Conservation (phyloP, 2,113 vertebrate genomes). For the Ictidomys tridecemlineatus region DNA sequence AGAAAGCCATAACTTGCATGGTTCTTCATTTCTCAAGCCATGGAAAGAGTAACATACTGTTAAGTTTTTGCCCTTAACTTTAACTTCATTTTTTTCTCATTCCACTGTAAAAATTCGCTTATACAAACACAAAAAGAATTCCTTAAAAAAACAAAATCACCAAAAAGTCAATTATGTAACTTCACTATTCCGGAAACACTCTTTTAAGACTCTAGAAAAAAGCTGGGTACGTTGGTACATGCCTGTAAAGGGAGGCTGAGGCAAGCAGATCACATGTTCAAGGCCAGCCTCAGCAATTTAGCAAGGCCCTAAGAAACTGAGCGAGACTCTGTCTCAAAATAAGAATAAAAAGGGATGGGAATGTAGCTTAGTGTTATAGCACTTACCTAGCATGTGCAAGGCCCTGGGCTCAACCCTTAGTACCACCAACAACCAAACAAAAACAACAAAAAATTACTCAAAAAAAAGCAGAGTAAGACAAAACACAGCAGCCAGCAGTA, state of each 20-base stretch:
- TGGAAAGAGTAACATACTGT: neutral
- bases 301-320: too few species aligned
- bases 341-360: too few species aligned
- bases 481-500: neutral
- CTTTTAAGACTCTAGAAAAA: slow-evolving; percentile 3
- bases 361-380: too few species aligned
- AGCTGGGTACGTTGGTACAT: neutral
- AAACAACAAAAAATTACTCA: slow-evolving; percentile 4
- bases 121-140: slow-evolving; percentile 25
- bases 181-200: neutral
- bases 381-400: too few species aligned
- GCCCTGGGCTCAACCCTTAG: neutral
- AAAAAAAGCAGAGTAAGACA: neutral
- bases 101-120: slow-evolving; percentile 16
- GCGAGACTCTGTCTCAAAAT: too few species aligned
- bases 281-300: neutral
- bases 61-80: slow-evolving; percentile 2
- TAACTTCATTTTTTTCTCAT: slow-evolving; percentile 22
- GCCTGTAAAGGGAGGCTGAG: neutral
- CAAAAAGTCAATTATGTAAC: neutral
- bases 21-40: slow-evolving; percentile 33
- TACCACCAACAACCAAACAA: neutral
- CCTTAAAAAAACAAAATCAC: neutral
- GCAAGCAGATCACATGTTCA: neutral
- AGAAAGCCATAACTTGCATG: neutral